Evolutionary conservation across 2,797 vertebrate species (phyloP).

Genomic region (Chiloscyllium punctatum): DNA sequence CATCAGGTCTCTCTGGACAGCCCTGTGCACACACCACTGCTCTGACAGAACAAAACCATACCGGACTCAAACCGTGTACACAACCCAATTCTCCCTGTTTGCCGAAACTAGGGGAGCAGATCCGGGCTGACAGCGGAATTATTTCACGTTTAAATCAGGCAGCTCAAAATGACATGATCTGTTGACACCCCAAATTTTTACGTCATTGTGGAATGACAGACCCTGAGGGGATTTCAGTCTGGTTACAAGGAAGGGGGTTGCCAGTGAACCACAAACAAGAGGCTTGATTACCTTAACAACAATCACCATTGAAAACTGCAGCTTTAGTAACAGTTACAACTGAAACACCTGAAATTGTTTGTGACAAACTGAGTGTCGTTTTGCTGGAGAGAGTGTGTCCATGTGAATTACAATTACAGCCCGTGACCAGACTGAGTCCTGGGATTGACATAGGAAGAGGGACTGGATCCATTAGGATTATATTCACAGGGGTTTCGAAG

Average conservation of each 20-base stretch:
- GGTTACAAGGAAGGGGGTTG: background rate
- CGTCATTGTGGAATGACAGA: background rate
- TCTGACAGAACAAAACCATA: background rate
- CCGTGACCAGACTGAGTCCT: no score
- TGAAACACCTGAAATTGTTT: slow-evolving; percentile 66
- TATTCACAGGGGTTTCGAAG: no score
- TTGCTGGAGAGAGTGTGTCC: no score
- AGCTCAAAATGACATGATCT: background rate
- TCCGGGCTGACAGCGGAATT: background rate
- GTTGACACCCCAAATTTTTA: background rate
- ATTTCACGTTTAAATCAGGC: background rate
- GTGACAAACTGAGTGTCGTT: no score
- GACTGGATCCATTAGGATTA: no score
- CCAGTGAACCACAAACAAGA: background rate
- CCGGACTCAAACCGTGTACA: background rate
- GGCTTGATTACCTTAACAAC: background rate
- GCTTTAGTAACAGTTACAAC: background rate
- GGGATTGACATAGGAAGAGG: no score
- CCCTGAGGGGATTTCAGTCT: background rate
- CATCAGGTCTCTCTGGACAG: slow-evolving; percentile 80
- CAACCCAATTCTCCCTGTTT: background rate
- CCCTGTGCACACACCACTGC: slow-evolving; percentile 63
- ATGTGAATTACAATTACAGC: no score
- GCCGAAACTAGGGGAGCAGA: background rate
- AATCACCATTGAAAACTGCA: background rate